phyloP scores from a whole-genome alignment of 2,888 invertebrate genomes.

The Rotaria sp. region DNA sequence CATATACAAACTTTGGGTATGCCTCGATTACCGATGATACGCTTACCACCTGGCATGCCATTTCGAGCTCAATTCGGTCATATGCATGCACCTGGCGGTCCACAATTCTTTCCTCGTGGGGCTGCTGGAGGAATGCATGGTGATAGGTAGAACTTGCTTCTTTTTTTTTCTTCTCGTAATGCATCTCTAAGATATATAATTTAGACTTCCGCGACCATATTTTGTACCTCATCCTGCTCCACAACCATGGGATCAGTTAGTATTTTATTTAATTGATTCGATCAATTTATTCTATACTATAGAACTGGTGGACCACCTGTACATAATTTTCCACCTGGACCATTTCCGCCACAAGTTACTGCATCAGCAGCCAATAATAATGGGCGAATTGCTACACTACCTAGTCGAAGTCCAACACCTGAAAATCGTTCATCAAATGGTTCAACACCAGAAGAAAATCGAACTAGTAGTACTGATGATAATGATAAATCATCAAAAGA shows the following conservation, averaged over 20 bases:
- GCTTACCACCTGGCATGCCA: background rate
- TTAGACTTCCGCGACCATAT: background rate
- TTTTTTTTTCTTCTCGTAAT: background rate
- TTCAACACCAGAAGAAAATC: background rate
- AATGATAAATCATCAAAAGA: background rate
- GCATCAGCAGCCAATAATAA: background rate
- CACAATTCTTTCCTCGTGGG: background rate
- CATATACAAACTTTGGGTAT: background rate
- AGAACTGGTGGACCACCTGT: background rate
- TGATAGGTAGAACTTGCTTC: background rate
- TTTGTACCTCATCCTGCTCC: background rate
- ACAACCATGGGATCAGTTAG: background rate
- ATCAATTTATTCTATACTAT: background rate
- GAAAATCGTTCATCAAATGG: background rate
- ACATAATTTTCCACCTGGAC: background rate
- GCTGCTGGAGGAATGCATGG: background rate
- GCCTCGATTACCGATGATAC: background rate
- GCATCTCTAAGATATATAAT: background rate
- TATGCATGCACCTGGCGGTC: background rate
- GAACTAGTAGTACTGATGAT: background rate
- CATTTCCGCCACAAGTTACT: background rate
- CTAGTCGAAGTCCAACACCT: background rate
- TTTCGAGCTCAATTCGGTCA: background rate
- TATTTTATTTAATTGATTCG: background rate
- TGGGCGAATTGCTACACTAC: background rate